Evolutionary conservation across 2,888 invertebrate genomes (phyloP).

Genomic region (Drosophila suboccidentalis): DNA sequence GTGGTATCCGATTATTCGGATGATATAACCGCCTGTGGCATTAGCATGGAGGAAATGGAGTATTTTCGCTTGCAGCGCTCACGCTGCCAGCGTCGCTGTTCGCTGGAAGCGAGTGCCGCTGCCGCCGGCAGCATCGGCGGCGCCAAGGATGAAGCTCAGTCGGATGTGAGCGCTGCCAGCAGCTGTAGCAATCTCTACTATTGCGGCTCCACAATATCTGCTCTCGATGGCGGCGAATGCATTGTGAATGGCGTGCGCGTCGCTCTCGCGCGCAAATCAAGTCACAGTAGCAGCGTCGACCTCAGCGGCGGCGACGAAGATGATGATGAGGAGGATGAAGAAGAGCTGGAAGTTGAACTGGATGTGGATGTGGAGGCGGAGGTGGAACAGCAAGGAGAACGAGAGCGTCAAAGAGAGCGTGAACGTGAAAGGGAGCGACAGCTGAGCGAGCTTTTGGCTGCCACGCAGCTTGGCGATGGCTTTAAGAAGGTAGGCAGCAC

Average conservation of each 20-base stretch:
- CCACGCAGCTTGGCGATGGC: slow-evolving; percentile 69
- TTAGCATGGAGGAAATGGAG: slow-evolving; percentile 88
- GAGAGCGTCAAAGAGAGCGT: slow-evolving; percentile 14
- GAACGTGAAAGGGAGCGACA: slow-evolving; percentile 39
- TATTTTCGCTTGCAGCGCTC: slow-evolving; percentile 87
- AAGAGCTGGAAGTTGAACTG: slow-evolving; percentile 76
- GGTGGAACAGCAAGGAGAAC: slow-evolving; percentile 16
- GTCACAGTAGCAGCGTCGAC: slow-evolving; percentile 85
- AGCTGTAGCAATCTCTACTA: slow-evolving; percentile 88
- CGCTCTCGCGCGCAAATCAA: slow-evolving; percentile 88
- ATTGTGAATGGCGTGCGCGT: slow-evolving; percentile 87
- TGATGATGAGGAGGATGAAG: slow-evolving; percentile 44
- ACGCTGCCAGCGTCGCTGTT: slow-evolving; percentile 83
- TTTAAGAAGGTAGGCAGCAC: slow-evolving; percentile 71
- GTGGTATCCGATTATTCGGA: slow-evolving; percentile 95
- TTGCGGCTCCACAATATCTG: slow-evolving; percentile 87
- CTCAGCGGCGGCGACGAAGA: slow-evolving; percentile 61
- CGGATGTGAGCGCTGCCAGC: slow-evolving; percentile 87
- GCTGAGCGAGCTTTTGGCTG: slow-evolving; percentile 72
- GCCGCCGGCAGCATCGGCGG: slow-evolving; percentile 45
- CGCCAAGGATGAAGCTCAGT: slow-evolving; percentile 81
- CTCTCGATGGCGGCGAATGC: slow-evolving; percentile 86
- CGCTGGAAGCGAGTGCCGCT: slow-evolving; percentile 79
- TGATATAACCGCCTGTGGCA: slow-evolving; percentile 87
- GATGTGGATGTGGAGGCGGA: slow-evolving; percentile 27